Evolutionary conservation across 1,140 invertebrate genomes (phyloP), one percentile per base, ranked within the genome.

Genomic region (Saccostrea glomerata): DNA sequence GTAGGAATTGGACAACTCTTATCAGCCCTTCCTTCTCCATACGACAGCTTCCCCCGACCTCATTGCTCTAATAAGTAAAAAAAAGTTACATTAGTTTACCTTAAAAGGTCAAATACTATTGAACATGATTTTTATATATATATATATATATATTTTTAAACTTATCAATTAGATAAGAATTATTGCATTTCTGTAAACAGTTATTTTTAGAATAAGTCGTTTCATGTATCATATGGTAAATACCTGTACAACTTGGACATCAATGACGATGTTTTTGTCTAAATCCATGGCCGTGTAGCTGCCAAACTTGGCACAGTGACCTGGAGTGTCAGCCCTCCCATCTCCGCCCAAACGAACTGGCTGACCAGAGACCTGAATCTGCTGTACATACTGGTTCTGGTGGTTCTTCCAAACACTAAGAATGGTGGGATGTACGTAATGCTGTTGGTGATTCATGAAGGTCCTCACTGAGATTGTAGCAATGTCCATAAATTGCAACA

Each of bases 301-400:
- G 1, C 90, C 89, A 86, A 87, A 91, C 60, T 91, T 90, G 12
- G 87, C 90, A n/a, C 36, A 84, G 54, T 91, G 90, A 0, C 90
- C 90, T 36, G 86, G 84, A 2, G 84, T 86, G 85, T 91, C 90
- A 60, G 84, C 85, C 17, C 90, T 56, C 0, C 85, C 90, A 91
- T 91, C 90, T n/a, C 89, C 87, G 20, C 89, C 90, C 20, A 90
- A 17, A 0, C 70, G 4, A 4, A 91, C 36, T 20, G 73, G n/a
- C 23, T 55, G 30, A 23, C n/a, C 70, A 11, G 9, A 89, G 11
- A 1, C 70, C 30, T 73, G 12, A 12, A 73, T 36, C n/a, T 12
- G 11, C n/a, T 23, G n/a, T 17, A 73, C 9, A n/a, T 73, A 73
- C n/a, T 36, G 11, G 30, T 58, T 70, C 85, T 89, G 82, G 55